Evolutionary conservation across 2,888 invertebrate genomes (phyloP), one percentile per base, ranked within the genome.

Genomic region (Diarsia rubi): DNA sequence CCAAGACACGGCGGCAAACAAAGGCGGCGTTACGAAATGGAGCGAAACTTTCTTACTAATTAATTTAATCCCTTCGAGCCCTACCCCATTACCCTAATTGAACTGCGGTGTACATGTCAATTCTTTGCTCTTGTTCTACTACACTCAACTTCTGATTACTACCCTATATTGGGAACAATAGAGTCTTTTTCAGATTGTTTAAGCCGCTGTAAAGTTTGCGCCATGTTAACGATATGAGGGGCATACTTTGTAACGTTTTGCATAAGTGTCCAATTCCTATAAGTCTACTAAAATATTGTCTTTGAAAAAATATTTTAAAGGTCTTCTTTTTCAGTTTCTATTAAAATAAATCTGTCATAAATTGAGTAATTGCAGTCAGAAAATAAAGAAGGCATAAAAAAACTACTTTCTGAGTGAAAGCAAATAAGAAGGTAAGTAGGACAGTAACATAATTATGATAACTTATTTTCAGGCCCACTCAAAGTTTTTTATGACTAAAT

Each of bases 91-190:
- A 96, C 92, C 94, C 95, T 96, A 96, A 96, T 96, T 96, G 96
- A 96, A 96, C 95, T 95, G 96, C 93, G 95, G 95, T 95, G 95
- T 96, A 95, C 95, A 95, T 95, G 95, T 96, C 96, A 95, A 96
- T 96, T 96, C 95, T 95, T 95, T 95, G 91, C 92, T 93, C 91
- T 84, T 85, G 82, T 89, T 79, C 71, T 75, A 64, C 52, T 60
- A 47, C 14, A 16, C 52, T 52, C 47, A 78, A 85, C 59, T 57
- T 67, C 72, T 3, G 88, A 73, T 87, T 79, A 79, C 65, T 84
- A 89, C 91, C 87, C 75, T 93, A 89, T 62, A 52, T 0, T 6
- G 0, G 0, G 0, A 31, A 8, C 0, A 0, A 42, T 85, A 89
- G 78, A 81, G 84, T 80, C 67, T n/a, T 71, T 78, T 87, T 92